Evolutionary conservation across 2,888 invertebrate species (phyloP).

Genomic region (Aphidoletes aphidimyza): DNA sequence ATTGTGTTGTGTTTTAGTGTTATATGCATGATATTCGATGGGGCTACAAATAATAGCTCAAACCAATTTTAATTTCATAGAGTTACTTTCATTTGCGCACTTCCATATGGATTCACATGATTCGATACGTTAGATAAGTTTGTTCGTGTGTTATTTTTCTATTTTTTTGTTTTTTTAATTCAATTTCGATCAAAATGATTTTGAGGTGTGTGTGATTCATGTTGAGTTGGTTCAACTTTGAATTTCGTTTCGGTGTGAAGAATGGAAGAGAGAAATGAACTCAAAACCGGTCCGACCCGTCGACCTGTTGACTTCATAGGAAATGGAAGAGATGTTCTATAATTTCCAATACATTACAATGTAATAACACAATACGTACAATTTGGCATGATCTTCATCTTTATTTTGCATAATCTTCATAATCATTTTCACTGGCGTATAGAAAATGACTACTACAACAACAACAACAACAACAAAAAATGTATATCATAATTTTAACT

Average conservation of each 20-base stretch:
- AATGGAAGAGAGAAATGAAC: no score
- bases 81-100: slow-evolving; percentile 3
- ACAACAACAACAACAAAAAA: not conserved
- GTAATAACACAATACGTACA: not conserved
- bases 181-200: slow-evolving; percentile 1
- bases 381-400: not conserved
- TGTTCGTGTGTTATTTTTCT: not conserved
- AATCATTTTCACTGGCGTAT: no score
- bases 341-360: no score
- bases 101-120: not conserved
- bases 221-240: not conserved
- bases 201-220: no score
- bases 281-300: no score
- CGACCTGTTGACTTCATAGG: no score
- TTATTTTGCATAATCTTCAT: no score
- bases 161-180: not conserved
- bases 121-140: slow-evolving; percentile 51
- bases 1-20: no score
- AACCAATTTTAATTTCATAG: slow-evolving; percentile 33
- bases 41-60: not conserved
- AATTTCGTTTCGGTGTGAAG: not conserved
- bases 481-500: no score
- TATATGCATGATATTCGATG: no score
- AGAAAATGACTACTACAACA: not conserved
- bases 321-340: no score